phyloP scores from a whole-genome alignment of 2,113 vertebrate species.

The Forbesichthys agassizii region DNA sequence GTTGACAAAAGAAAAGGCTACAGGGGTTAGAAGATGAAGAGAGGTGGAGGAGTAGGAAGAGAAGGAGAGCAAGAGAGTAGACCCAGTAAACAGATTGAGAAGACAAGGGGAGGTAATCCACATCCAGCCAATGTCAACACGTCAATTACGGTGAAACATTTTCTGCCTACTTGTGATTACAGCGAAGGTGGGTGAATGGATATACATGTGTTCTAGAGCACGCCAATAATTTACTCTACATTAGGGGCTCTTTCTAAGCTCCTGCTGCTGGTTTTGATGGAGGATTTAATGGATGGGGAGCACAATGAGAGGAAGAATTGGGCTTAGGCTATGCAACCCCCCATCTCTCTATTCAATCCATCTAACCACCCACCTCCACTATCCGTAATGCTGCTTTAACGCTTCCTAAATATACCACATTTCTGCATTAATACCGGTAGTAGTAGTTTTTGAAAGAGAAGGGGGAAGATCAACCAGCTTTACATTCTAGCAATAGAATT shows the following conservation, averaged over 20 bases:
- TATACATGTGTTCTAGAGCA: not conserved
- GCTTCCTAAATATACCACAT: not conserved
- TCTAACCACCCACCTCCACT: not conserved
- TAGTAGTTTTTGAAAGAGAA: not conserved
- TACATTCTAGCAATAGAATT: too few species aligned
- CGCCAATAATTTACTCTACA: not conserved
- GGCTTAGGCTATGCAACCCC: not conserved
- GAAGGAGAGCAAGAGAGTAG: not conserved
- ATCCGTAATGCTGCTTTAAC: not conserved
- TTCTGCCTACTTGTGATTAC: not conserved
- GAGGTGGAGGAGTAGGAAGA: constrained; percentile 5
- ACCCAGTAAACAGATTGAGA: too few species aligned
- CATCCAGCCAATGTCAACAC: not conserved
- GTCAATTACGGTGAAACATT: constrained; percentile 2
- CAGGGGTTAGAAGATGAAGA: not conserved
- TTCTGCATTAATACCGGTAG: not conserved
- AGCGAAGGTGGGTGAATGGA: not conserved
- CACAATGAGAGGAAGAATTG: not conserved
- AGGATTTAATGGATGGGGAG: constrained; percentile 3
- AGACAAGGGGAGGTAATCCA: not conserved
- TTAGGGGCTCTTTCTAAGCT: constrained; percentile 1
- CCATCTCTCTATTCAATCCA: not conserved
- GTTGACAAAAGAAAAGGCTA: constrained; percentile 10
- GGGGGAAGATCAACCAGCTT: too few species aligned
- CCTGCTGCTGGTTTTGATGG: not conserved